Conservation (phyloP, 1,140 invertebrate species). For the Drosophila varians region DNA sequence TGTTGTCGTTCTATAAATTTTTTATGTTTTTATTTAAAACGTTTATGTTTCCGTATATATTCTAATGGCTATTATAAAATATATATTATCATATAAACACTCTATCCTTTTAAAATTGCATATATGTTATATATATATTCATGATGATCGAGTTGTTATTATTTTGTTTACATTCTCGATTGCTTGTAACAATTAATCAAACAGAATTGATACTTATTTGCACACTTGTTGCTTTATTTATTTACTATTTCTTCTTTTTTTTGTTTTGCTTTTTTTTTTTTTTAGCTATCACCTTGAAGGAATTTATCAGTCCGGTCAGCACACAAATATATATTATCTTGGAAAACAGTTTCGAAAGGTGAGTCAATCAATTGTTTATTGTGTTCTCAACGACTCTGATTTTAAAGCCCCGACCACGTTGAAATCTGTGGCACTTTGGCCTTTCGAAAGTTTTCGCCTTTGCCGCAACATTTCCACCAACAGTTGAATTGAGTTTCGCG, state of each 20-base stretch:
- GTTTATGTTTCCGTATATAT: too few species aligned
- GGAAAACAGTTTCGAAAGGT: slow-evolving; percentile 10
- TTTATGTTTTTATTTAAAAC: slow-evolving; percentile 13
- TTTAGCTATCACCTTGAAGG: slow-evolving; percentile 33
- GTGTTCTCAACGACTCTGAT: not conserved
- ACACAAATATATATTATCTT: slow-evolving; percentile 17
- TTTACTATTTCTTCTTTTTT: not conserved
- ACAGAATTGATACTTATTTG: slow-evolving; percentile 47
- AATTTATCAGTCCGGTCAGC: slow-evolving; percentile 23
- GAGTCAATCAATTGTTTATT: slow-evolving; percentile 9
- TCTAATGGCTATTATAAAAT: too few species aligned
- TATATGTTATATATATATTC: not conserved
- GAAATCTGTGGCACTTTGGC: too few species aligned
- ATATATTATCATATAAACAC: too few species aligned
- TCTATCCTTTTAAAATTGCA: too few species aligned
- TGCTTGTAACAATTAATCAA: slow-evolving; percentile 65
- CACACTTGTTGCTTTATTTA: slow-evolving; percentile 23
- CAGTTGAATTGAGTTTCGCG: slow-evolving; percentile 39
- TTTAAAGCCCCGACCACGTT: not conserved
- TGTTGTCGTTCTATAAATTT: too few species aligned
- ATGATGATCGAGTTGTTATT: slow-evolving; percentile 53
- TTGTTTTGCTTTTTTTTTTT: not conserved
- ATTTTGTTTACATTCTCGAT: slow-evolving; percentile 64
- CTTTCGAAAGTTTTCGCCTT: not conserved
- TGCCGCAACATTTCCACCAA: not conserved